Conservation (phyloP, 2,888 invertebrate species). For the Pinctada fucata region DNA sequence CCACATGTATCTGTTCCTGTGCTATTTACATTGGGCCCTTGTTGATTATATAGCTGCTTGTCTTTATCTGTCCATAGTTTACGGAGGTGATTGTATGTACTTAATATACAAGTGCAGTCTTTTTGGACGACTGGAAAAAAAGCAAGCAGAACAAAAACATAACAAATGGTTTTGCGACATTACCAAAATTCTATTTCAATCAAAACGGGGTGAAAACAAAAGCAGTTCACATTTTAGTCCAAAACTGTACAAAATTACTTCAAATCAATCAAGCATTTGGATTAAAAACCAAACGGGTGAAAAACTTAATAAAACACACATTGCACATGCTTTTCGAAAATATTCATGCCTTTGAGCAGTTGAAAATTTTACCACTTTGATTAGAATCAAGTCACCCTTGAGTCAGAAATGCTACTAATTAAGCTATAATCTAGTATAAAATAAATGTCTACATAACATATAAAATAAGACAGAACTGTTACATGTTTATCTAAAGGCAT, state of each 20-base stretch:
- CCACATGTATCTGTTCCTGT: constrained; percentile 28
- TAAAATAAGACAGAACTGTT: too few relatives aligned
- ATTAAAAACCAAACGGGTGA: not conserved
- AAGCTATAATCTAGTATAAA: too few relatives aligned
- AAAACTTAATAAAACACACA: not conserved
- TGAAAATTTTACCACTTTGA: too few relatives aligned
- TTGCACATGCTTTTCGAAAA: constrained; percentile 3
- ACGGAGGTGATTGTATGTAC: constrained; percentile 75
- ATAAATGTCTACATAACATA: too few relatives aligned
- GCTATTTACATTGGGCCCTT: constrained; percentile 43
- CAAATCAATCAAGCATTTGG: not conserved
- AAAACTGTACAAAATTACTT: too few relatives aligned
- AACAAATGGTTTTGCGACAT: not conserved
- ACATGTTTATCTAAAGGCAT: too few relatives aligned
- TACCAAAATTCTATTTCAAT: not conserved
- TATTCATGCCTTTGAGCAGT: too few relatives aligned
- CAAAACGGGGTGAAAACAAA: not conserved
- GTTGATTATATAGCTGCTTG: constrained; percentile 58
- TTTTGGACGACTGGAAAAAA: constrained; percentile 70
- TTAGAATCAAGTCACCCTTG: too few relatives aligned
- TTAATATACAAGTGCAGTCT: constrained; percentile 74
- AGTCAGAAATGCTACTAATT: too few relatives aligned
- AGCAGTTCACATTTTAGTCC: too few relatives aligned
- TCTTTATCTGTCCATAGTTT: constrained; percentile 76
- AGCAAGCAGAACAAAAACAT: constrained; percentile 41